Percentiles rank a stretch among this genome's conserved stretches.
Evolutionary conservation across 1,140 invertebrate genomes (phyloP).

Genomic region (Heliconius congener): DNA sequence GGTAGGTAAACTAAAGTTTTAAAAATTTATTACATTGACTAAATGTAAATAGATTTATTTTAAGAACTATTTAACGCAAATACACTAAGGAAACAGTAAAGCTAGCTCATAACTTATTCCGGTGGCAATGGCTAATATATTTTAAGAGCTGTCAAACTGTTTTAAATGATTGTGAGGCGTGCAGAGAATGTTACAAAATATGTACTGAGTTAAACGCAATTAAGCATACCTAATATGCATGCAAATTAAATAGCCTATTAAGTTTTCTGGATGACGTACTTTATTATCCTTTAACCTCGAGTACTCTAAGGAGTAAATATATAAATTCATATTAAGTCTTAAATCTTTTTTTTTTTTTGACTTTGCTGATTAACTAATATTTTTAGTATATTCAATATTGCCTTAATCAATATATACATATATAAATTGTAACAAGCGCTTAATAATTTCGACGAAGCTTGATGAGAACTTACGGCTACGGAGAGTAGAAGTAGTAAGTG

Average conservation of each 20-base stretch:
- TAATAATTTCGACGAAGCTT: no score
- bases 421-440: no score
- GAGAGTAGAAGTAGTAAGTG: no score
- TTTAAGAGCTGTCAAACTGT: conserved; percentile 39
- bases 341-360: no score
- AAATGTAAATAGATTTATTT: not conserved
- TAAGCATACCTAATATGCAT: conserved; percentile 11
- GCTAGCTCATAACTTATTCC: conserved; percentile 31
- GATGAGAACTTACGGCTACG: no score
- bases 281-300: conserved; percentile 8
- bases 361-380: no score
- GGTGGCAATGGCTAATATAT: conserved; percentile 35
- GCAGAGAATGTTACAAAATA: conserved; percentile 25
- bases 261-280: not conserved
- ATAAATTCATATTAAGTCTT: not conserved
- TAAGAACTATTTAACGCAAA: not conserved
- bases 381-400: no score
- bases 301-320: not conserved
- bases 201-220: conserved; percentile 12
- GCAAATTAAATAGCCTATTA: conserved; percentile 9
- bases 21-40: not conserved
- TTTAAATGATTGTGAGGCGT: conserved; percentile 34
- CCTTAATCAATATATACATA: no score
- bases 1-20: not conserved
- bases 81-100: conserved; percentile 10